Evolutionary conservation across 2,888 invertebrate species (phyloP).

Genomic region (Synergus itoensis): DNA sequence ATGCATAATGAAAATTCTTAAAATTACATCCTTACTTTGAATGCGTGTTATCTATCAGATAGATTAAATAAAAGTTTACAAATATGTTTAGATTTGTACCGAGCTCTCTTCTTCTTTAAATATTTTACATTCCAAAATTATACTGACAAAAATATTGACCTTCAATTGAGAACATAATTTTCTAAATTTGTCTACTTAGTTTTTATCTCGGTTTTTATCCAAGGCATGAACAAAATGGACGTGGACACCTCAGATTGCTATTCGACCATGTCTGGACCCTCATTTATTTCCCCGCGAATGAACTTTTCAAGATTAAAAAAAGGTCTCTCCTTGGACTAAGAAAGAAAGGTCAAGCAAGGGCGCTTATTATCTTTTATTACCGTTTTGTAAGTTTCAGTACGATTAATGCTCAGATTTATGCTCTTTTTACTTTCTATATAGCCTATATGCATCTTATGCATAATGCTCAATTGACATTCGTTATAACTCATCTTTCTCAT

Average conservation of each 20-base stretch:
- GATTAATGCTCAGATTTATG: not conserved
- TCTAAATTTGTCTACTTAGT: too few species aligned
- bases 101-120: not conserved
- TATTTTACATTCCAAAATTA: not conserved
- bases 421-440: not conserved
- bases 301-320: constrained; percentile 10
- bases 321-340: constrained; percentile 23
- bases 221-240: not conserved
- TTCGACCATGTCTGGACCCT: not conserved
- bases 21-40: too few species aligned
- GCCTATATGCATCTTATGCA: not conserved
- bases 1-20: too few species aligned
- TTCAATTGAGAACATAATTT: too few species aligned
- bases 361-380: constrained; percentile 10
- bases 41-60: too few species aligned
- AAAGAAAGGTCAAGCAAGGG: constrained; percentile 33
- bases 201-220: not conserved
- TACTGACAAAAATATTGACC: not conserved
- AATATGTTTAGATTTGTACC: too few species aligned
- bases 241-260: not conserved
- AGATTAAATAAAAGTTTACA: too few species aligned
- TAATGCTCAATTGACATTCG: not conserved
- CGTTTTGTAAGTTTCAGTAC: not conserved
- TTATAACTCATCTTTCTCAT: not conserved
- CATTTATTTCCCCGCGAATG: constrained; percentile 19